A percentile compares a stretch with the other conserved stretches of the same genome.
These are phyloP conservation scores for Phengaris alcon DNA, from an alignment of 2,888 invertebrate genomes.

Conservation along the genomic window DNA sequence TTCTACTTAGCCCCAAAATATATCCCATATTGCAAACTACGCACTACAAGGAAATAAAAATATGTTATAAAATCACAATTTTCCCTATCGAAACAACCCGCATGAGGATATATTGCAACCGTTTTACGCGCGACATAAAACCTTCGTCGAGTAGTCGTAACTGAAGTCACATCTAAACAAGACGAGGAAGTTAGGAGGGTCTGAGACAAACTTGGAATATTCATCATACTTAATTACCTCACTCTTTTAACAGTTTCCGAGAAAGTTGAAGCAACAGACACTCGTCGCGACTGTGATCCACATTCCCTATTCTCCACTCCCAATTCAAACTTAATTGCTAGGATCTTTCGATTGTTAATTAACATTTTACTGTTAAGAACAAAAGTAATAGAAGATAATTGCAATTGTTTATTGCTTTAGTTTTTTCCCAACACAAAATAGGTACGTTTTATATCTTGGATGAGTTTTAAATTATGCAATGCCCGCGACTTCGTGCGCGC, in stretches of 20 bases:
- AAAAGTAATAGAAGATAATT: conserved; percentile 8
- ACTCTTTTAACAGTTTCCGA: conserved; percentile 70
- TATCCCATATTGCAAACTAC: conserved; percentile 5
- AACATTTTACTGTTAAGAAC: conserved; percentile 1
- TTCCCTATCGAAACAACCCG: conserved; percentile 10
- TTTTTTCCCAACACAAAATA: background rate
- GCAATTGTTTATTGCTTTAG: background rate
- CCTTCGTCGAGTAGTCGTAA: conserved; percentile 10
- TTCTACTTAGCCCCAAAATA: background rate
- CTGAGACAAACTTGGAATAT: conserved; percentile 71
- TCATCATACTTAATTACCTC: conserved; percentile 75
- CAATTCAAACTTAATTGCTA: conserved; percentile 20
- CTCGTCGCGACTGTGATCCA: conserved; percentile 59
- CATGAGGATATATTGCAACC: conserved; percentile 1
- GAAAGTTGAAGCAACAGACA: conserved; percentile 60
- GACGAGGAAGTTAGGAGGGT: conserved; percentile 46
- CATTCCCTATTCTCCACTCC: conserved; percentile 33
- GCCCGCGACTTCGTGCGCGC: too few relatives aligned
- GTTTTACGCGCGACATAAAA: conserved; percentile 24
- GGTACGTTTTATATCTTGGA: background rate
- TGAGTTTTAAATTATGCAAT: background rate
- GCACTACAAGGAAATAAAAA: background rate
- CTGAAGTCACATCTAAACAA: conserved; percentile 28
- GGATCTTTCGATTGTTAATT: conserved; percentile 13
- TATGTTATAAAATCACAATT: conserved; percentile 6